These are phyloP conservation scores for Trichonephila clavata DNA, from an alignment of 1,140 invertebrate genomes.

Conservation along the genomic window DNA sequence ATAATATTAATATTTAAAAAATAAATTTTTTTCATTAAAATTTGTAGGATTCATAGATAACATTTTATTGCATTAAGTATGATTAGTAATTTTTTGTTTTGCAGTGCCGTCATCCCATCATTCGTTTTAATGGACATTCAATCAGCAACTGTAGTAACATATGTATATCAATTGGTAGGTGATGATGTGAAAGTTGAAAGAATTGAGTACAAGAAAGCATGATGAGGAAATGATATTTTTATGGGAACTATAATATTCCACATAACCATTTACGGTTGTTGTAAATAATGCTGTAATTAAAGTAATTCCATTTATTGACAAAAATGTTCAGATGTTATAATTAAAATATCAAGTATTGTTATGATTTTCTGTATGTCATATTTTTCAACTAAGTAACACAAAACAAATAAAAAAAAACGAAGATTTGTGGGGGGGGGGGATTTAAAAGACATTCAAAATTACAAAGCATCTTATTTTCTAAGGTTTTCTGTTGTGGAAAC, in stretches of 20 bases:
- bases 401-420: too few species aligned
- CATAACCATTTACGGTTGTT: conserved; percentile 8
- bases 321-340: conserved; percentile 19
- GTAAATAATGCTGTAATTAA: conserved; percentile 48
- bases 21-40: too few species aligned
- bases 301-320: conserved; percentile 26
- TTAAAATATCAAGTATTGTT: background rate
- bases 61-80: too few species aligned
- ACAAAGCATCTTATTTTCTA: too few species aligned
- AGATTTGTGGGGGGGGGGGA: too few species aligned
- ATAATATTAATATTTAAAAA: too few species aligned
- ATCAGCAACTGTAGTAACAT: conserved; percentile 97
- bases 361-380: background rate
- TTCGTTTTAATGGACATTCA: conserved; percentile 99
- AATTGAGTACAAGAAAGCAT: conserved; percentile 95
- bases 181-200: conserved; percentile 99
- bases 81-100: conserved; percentile 80
- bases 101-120: conserved; percentile 93
- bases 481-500: too few species aligned
- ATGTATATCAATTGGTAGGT: conserved; percentile 98
- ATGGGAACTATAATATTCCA: conserved; percentile 3
- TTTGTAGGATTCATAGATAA: too few species aligned
- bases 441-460: too few species aligned
- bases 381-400: too few species aligned
- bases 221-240: conserved; percentile 8